Evolutionary conservation across 2,797 vertebrate genomes (phyloP).

Genomic region (Allobates femoralis): DNA sequence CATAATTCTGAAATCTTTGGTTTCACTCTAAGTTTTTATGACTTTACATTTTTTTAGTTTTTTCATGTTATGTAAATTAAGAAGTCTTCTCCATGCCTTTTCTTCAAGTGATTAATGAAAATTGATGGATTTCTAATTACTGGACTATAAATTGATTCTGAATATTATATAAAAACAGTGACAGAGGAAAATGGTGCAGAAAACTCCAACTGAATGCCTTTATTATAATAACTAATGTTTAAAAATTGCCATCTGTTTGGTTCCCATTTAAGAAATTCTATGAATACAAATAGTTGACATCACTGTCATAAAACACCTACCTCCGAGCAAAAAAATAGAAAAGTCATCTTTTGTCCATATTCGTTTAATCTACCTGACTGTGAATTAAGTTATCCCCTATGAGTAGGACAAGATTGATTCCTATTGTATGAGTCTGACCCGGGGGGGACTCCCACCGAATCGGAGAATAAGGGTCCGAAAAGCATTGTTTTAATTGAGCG

Average conservation of each 20-base stretch:
- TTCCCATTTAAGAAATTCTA: neutral
- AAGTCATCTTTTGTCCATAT: neutral
- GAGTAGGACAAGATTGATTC: no score
- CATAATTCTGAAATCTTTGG: neutral
- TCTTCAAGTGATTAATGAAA: neutral
- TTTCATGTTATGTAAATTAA: neutral
- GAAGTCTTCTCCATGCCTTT: neutral
- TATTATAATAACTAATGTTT: neutral
- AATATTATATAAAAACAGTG: neutral
- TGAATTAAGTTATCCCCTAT: neutral
- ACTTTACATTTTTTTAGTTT: neutral
- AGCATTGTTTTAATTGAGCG: no score
- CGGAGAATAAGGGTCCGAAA: no score
- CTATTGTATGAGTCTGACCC: no score
- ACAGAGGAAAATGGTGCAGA: neutral
- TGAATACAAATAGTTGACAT: neutral
- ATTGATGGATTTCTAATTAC: neutral
- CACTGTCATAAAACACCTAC: neutral
- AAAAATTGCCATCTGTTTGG: neutral
- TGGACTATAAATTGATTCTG: neutral
- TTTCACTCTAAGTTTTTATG: neutral
- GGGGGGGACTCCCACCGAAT: no score
- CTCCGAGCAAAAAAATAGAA: neutral
- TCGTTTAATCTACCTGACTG: neutral
- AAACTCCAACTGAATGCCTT: neutral